Base-by-base conservation (phyloP, 2,888 invertebrate genomes). In the Laspeyria flexula region DNA sequence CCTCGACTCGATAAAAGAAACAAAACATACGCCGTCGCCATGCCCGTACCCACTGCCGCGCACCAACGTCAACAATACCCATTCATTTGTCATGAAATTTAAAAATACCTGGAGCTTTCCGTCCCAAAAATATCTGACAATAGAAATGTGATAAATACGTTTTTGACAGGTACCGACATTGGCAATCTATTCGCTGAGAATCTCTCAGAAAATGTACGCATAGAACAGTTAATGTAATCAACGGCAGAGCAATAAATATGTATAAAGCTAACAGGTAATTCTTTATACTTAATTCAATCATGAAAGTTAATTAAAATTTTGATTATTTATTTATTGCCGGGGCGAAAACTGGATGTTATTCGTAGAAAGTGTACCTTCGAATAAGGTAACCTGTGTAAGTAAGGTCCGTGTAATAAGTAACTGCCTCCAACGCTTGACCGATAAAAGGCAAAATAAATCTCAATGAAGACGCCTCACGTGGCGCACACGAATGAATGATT, bases 401-500 rank as follows among this genome's bases (percentile, higher is more conserved):
- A 15, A 39, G 35, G 23, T 45, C 23, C 27, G 21, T 58, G 47
- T 59, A 59, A 63, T 65, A 68, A 56, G 60, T 63, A 55, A 60
- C 57, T 40, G 38, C 35, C 42, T 66, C 56, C 42, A 64, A 39
- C 50, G 67, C 70, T 79, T 79, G 80, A 81, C 77, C 79, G 79
- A 81, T 81, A 78, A 81, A 80, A 78, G 75, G 70, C 63, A 63
- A 73, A 72, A 90, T 90, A 89, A 88, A 90, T 90, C 88, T 85
- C 81, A 88, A 90, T 89, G 76, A 85, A 75, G 71, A 65, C 60
- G 64, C 70, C 76, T 73, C 75, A 77, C 74, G 75, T 76, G 77
- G 72, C 75, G 69, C 71, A 64, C 74, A 73, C 72, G 77, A 85
- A 88, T 90, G 90, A 90, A 89, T 90, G 86, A 90, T 91, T 91